Evolutionary conservation across 2,113 vertebrate genomes (phyloP), one percentile per base, ranked within the genome.

Genomic region (Zosterops hypoxanthus): DNA sequence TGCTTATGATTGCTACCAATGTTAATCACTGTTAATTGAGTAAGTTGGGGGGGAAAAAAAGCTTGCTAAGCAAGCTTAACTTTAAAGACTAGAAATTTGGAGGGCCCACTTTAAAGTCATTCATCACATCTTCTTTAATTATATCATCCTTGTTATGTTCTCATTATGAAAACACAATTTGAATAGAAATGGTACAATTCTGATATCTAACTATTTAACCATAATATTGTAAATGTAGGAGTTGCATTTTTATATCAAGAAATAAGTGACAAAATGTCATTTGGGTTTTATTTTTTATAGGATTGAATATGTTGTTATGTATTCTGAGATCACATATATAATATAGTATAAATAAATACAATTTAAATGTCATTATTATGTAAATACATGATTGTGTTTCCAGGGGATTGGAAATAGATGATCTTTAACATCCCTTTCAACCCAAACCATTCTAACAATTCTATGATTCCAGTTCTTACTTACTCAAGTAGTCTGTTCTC

Each of bases 1-100:
- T 55, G 26, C 6, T 8, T 88, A 20, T 85, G 56, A 77, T 88
- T 90, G 49, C 53, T 75, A 57, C n/a, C 61, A 60, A 2, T 72
- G 41, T 93, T 92, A 88, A 96, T 75, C 77, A 64, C 41, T 71
- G 41, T 71, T 96, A 88, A 92, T 64, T 82, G 77, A 84, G 55
- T 64, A 75, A 81, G 33, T 24, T 56, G n/a, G 20, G 12, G 21
- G 39, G 39, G 9, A 1, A 5, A 21, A 34, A 34, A 66, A 75
- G 24, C 59, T 84, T 80, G 47, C 59, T 83, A 78, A 68, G n/a
- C 41, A 86, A 69, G 68, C 79, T 68, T 63, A 47, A 75, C 68
- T 90, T 92, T 86, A 72, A 89, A 89, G 29, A 61, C 29, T 34
- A 50, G 76, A 71, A 82, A 78, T 94, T 36, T 79, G 60, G 41